phyloP scores from a whole-genome alignment of 37 sponge, comb jelly and placozoan species.

The Halichondria panicea region DNA sequence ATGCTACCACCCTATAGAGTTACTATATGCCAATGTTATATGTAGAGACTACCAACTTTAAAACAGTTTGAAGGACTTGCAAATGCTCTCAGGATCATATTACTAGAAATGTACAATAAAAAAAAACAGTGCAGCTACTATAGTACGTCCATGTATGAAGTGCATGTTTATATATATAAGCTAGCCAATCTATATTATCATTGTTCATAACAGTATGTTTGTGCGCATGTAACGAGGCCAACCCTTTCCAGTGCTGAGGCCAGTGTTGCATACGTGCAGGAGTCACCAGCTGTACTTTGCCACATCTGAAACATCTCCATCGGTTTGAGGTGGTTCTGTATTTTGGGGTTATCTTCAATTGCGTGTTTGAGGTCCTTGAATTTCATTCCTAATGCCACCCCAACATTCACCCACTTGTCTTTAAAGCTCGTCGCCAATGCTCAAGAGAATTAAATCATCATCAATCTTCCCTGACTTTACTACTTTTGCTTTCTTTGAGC shows the following conservation, averaged over 20 bases:
- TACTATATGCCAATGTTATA: too few species aligned
- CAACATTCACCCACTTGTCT: conserved; percentile 28
- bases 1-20: too few species aligned
- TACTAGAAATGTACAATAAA: too few species aligned
- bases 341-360: conserved; percentile 5
- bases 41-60: too few species aligned
- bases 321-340: conserved; percentile 17
- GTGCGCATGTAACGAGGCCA: conserved; percentile 20
- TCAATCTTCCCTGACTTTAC: too few species aligned
- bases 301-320: conserved; percentile 22
- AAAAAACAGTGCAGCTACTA: too few species aligned
- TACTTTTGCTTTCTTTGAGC: too few species aligned
- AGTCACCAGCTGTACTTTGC: conserved; percentile 2
- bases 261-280: conserved; percentile 6
- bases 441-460: conserved; percentile 8
- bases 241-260: not conserved
- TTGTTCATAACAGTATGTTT: conserved; percentile 19
- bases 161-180: too few species aligned
- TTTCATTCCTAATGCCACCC: conserved; percentile 13
- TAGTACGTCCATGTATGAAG: too few species aligned
- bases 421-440: conserved; percentile 21
- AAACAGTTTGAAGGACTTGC: too few species aligned
- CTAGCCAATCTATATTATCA: too few species aligned
- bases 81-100: too few species aligned
- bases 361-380: conserved; percentile 17